A percentile compares a stretch with the other conserved stretches of the same genome.
phyloP scores from a whole-genome alignment of 37 sponge, comb jelly and placozoan genomes.

The Oopsacas minuta region DNA sequence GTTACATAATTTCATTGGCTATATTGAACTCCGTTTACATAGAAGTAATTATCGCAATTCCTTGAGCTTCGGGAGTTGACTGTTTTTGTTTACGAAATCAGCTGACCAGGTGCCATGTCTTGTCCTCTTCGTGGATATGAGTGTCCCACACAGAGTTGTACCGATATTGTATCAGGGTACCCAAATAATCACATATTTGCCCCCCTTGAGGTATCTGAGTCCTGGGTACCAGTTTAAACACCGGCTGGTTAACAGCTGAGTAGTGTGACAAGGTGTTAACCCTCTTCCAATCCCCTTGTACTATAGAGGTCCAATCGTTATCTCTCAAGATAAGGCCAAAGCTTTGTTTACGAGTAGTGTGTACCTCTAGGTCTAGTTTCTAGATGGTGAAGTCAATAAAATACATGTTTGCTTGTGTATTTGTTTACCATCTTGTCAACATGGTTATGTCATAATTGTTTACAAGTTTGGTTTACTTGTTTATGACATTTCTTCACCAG shows the following conservation, averaged over 20 bases:
- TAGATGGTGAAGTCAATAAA: too few species aligned
- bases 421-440: too few species aligned
- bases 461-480: too few species aligned
- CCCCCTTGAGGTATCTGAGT: not conserved
- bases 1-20: too few species aligned
- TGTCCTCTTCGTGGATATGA: not conserved
- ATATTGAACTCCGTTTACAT: too few species aligned
- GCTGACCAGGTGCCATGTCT: conserved; percentile 11
- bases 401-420: too few species aligned
- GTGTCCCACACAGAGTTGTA: not conserved
- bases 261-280: conserved; percentile 90
- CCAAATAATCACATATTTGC: not conserved
- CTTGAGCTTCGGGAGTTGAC: too few species aligned
- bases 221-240: not conserved
- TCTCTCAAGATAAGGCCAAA: conserved; percentile 45
- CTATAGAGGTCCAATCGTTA: conserved; percentile 53
- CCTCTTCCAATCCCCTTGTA: conserved; percentile 64
- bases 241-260: conserved; percentile 24
- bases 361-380: conserved; percentile 11
- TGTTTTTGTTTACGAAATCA: too few species aligned
- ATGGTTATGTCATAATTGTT: too few species aligned
- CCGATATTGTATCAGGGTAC: not conserved
- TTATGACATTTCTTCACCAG: too few species aligned
- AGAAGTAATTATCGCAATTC: too few species aligned
- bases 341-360: not conserved